These are phyloP conservation scores for Macroramphosus scolopax DNA, from an alignment of 2,797 vertebrate genomes.

Conservation along the genomic window DNA sequence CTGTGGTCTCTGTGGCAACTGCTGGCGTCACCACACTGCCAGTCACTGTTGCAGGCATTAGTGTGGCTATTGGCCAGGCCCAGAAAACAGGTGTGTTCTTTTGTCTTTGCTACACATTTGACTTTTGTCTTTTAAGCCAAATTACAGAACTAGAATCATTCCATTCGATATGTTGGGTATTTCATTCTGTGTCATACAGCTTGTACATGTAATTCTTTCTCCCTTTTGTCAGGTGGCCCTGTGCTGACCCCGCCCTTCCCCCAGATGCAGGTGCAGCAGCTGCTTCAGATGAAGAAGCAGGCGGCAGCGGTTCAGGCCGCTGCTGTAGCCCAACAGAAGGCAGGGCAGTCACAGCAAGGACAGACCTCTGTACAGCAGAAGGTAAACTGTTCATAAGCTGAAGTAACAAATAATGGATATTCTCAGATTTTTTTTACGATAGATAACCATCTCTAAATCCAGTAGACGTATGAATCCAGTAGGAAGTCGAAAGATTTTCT, in stretches of 20 bases:
- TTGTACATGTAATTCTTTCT: not conserved
- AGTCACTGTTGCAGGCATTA: slow-evolving; percentile 86
- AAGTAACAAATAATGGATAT: too few relatives aligned
- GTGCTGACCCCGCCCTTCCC: slow-evolving; percentile 78
- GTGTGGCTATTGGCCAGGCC: slow-evolving; percentile 85
- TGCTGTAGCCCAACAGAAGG: slow-evolving; percentile 85
- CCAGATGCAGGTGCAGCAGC: slow-evolving; percentile 84
- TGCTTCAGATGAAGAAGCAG: slow-evolving; percentile 83
- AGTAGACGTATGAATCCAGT: not conserved
- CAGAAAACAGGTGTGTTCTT: slow-evolving; percentile 81
- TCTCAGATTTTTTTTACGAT: too few relatives aligned
- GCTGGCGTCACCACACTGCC: slow-evolving; percentile 87
- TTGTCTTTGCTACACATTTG: too few relatives aligned
- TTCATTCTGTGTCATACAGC: too few relatives aligned
- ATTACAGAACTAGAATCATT: too few relatives aligned
- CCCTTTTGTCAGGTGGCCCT: slow-evolving; percentile 76
- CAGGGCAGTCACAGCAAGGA: slow-evolving; percentile 83
- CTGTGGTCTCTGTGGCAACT: slow-evolving; percentile 87
- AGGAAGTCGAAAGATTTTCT: not conserved
- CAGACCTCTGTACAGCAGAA: slow-evolving; percentile 87
- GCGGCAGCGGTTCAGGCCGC: slow-evolving; percentile 65
- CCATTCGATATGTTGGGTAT: too few relatives aligned
- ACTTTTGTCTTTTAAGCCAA: not conserved
- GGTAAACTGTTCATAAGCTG: slow-evolving; percentile 66
- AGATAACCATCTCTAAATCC: not conserved